Base-by-base conservation (phyloP, 2,888 invertebrate genomes). In the Therioaphis trifolii region DNA sequence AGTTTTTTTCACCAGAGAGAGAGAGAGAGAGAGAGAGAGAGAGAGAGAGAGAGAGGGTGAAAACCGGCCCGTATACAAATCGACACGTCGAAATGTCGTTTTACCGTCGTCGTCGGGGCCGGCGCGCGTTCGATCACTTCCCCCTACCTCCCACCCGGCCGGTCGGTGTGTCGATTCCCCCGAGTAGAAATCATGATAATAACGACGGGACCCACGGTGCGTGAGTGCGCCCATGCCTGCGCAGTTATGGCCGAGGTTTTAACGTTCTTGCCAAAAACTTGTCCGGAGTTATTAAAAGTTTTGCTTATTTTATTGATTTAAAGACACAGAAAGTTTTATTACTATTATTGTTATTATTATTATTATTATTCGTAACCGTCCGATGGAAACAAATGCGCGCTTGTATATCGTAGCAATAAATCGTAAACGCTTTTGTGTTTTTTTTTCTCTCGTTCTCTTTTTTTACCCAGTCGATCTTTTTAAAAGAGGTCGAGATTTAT, bases 331-430 rank as follows among this genome's bases (percentile, higher is more conserved):
- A 66, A 78, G 24, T 77, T 77, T 52, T 63, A 21, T 52, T 49
- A 12, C 1, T 40, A 35, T 72, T 55, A 55, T 55, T 55, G 55
- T 74, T 27, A 71, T 52, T 14, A 69, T 21, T 58, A 74, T 75
- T 58, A 75, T 58, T 58, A 49, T 43, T 63, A 76, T 63, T 49
- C 27, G 40, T 58, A 58, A 43, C 40, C 5, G 12, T 76, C 27
- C 27, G n/a, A 27, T 43, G 61, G 46, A 76, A 76, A 76, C 43
- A 46, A 76, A 61, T 61, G n/a, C 14, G 43, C 46, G 46, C 21
- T 35, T 29, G 43, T 61, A 35, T 75, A 61, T 46, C 43, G 43
- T 27, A 7, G 61, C 61, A 76, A 76, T 76, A 76, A 76, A 76
- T 76, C 61, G 43, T 27, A 46, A 61, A 76, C n/a, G 18, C 40